phyloP scores from a whole-genome alignment of 2,888 invertebrate species.

The Tenthredo distinguenda region DNA sequence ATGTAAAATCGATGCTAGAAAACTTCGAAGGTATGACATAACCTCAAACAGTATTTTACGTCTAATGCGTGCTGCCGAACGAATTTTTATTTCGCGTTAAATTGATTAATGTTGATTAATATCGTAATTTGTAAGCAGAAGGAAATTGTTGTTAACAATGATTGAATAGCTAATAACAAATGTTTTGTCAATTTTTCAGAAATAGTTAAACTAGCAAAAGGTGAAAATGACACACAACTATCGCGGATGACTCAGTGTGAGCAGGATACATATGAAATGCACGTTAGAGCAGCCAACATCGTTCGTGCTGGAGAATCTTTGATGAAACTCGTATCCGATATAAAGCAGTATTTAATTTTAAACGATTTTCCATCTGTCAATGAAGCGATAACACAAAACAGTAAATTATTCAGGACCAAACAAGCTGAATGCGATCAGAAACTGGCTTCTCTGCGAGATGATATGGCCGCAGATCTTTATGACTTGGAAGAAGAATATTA shows the following conservation, averaged over 20 bases:
- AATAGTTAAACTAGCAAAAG: slow-evolving; percentile 92
- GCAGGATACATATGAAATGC: slow-evolving; percentile 98
- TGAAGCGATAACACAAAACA: slow-evolving; percentile 97
- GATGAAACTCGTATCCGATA: slow-evolving; percentile 98
- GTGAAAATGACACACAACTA: slow-evolving; percentile 94
- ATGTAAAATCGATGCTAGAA: slow-evolving; percentile 97
- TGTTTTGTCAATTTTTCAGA: slow-evolving; percentile 81
- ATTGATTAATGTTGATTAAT: background rate
- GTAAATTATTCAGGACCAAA: slow-evolving; percentile 92
- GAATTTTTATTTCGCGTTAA: background rate
- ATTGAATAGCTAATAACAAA: background rate
- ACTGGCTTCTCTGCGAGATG: slow-evolving; percentile 94
- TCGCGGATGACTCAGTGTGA: slow-evolving; percentile 95
- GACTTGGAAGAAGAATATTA: slow-evolving; percentile 97
- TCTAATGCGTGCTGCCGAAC: background rate
- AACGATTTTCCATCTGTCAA: slow-evolving; percentile 99
- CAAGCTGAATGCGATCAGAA: slow-evolving; percentile 97
- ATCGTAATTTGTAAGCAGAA: background rate
- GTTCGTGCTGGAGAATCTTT: slow-evolving; percentile 97
- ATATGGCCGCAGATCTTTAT: slow-evolving; percentile 96
- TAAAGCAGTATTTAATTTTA: slow-evolving; percentile 97
- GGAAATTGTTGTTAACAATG: background rate
- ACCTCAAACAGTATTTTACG: slow-evolving; percentile 56
- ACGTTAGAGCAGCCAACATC: slow-evolving; percentile 97
- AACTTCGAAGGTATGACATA: slow-evolving; percentile 92